Conservation (phyloP, 2,113 vertebrate species). For the Strix aluco region DNA sequence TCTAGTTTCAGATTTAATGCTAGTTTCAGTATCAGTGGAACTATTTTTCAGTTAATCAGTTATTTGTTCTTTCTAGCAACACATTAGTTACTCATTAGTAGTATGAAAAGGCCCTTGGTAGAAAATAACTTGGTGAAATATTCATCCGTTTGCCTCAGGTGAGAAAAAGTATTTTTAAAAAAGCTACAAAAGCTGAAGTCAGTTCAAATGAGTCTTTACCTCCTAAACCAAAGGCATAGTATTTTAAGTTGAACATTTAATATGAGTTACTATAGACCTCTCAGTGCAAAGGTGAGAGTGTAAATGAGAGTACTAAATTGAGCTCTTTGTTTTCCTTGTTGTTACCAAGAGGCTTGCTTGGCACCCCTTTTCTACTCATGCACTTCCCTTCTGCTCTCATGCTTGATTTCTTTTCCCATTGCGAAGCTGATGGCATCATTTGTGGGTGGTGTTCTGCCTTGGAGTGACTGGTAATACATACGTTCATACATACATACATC, state of each 20-base stretch:
- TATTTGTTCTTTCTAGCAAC: not conserved
- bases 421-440: accelerated
- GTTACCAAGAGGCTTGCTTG: not conserved
- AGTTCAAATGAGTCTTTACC: not conserved
- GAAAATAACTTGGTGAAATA: conserved; percentile 15
- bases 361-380: not conserved
- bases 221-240: not conserved
- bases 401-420: not conserved
- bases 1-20: conserved; percentile 46
- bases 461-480: not conserved
- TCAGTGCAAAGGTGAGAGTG: not conserved
- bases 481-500: not conserved
- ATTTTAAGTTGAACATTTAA: not conserved
- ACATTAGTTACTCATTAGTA: not conserved
- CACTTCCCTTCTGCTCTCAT: not conserved
- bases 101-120: not conserved
- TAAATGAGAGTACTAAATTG: not conserved
- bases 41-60: conserved; percentile 22
- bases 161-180: not conserved
- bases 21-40: conserved; percentile 12
- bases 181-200: not conserved
- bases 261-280: not conserved
- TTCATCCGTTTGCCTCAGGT: conserved; percentile 13
- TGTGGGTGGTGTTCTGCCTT: not conserved
- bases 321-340: not conserved